Evolutionary conservation across 2,113 vertebrate species (phyloP).

Genomic region (Embiotoca jacksoni): DNA sequence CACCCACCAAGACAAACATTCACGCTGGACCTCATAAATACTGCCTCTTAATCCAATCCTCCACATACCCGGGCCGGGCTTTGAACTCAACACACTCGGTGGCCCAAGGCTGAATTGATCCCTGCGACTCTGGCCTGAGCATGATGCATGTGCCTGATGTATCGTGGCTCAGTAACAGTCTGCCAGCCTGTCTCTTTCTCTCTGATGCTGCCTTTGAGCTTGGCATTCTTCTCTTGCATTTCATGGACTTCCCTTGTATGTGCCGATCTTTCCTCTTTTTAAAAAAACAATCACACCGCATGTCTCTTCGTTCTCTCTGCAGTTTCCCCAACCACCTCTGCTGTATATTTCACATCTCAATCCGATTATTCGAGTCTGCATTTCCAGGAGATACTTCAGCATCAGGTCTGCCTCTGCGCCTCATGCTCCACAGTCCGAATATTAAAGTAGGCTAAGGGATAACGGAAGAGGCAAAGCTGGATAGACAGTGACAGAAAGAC

Average conservation of each 20-base stretch:
- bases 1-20: conserved; percentile 69
- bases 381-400: conserved; percentile 48
- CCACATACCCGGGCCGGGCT: conserved; percentile 56
- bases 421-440: conserved; percentile 59
- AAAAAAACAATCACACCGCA: not conserved
- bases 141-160: conserved; percentile 57
- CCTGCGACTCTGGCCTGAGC: conserved; percentile 29
- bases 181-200: conserved; percentile 25
- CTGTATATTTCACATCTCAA: conserved; percentile 20
- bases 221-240: conserved; percentile 16
- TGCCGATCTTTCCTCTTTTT: not conserved
- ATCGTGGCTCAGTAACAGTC: conserved; percentile 42
- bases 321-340: conserved; percentile 3
- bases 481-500: conserved; percentile 82
- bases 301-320: conserved; percentile 2
- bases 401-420: conserved; percentile 30
- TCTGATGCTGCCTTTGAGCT: conserved; percentile 22
- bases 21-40: conserved; percentile 67
- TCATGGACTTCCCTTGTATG: conserved; percentile 5
- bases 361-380: conserved; percentile 31
- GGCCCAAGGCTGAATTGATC: conserved; percentile 74
- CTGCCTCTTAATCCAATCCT: conserved; percentile 73
- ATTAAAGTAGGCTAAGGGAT: conserved; percentile 75
- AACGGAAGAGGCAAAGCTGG: conserved; percentile 56
- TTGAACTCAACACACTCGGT: conserved; percentile 58